phyloP scores from a whole-genome alignment of 1,140 invertebrate species.

The Cydia fagiglandana region DNA sequence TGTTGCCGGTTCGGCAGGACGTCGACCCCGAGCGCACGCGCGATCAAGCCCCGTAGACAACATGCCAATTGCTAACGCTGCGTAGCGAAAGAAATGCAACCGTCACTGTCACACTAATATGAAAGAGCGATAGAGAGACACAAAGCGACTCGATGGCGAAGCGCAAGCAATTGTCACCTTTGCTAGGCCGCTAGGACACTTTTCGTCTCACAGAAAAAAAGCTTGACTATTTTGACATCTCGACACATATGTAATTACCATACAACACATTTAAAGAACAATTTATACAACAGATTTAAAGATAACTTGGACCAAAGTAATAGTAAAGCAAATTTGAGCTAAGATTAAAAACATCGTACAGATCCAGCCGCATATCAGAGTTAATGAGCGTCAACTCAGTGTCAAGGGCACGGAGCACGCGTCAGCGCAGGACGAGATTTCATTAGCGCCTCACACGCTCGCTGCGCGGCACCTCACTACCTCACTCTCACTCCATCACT shows the following conservation, averaged over 20 bases:
- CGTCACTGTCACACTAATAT: too few species aligned
- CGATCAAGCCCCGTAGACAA: slow-evolving; percentile 36
- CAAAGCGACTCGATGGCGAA: too few species aligned
- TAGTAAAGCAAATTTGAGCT: background rate
- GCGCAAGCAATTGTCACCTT: too few species aligned
- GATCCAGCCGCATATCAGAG: slow-evolving; percentile 22
- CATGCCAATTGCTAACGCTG: too few species aligned
- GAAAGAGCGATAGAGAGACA: too few species aligned
- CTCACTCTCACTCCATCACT: background rate
- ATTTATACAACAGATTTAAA: too few species aligned
- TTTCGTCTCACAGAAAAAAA: slow-evolving; percentile 35
- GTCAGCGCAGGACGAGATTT: slow-evolving; percentile 26
- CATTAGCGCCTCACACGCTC: background rate
- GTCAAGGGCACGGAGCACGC: slow-evolving; percentile 17
- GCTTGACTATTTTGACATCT: too few species aligned
- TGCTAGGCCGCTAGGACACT: slow-evolving; percentile 37
- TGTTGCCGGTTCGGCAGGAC: slow-evolving; percentile 59
- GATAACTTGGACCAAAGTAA: background rate
- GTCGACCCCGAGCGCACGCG: slow-evolving; percentile 54
- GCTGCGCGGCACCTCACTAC: background rate
- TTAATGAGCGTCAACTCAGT: slow-evolving; percentile 26
- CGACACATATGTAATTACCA: too few species aligned
- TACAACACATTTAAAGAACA: too few species aligned
- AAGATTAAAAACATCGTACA: background rate
- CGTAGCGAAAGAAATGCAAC: too few species aligned